Evolutionary conservation across 2,888 invertebrate genomes (phyloP), one percentile per base, ranked within the genome.

Genomic region (Pemphredon lugubris): DNA sequence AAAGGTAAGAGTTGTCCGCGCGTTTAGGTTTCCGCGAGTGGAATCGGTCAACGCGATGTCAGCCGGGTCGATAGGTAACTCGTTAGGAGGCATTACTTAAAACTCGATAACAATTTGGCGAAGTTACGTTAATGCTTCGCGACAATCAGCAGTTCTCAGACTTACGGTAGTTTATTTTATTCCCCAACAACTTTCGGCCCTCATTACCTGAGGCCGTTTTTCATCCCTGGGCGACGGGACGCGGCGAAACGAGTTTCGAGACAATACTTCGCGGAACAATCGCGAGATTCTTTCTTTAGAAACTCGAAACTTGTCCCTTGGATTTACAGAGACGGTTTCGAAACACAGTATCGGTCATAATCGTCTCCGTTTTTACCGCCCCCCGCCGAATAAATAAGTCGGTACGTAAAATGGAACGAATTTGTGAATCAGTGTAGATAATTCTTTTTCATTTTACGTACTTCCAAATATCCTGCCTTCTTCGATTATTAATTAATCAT

Each of bases 231-330:
- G 26, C 26, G 26, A 26, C 26, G 26, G 4, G 26, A 26, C 26
- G 26, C 26, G 4, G 26, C 26, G 66, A 61, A 75, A 75, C 75
- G 65, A 75, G 65, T 73, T 73, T 70, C 70, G 73, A 65, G 70
- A 75, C 75, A 75, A 75, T 75, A 59, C 70, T 61, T 73, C 59
- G 61, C 51, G 58, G 66, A 73, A 75, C 74, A 75, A 75, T 75
- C 63, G 39, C 34, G 54, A 63, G 72, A 59, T 70, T 69, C 70
- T 73, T 73, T 73, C 70, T 59, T 73, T 73, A 58, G 58, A 74
- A 74, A 68, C 73, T 68, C 60, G 70, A 70, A 75, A 66, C 66
- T 73, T 57, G 69, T 66, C 61, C 54, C 45, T 13, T 20, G 65
- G 63, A 68, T 74, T 59, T 73, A 60, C 60, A 51, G 37, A 48